Evolutionary conservation across 2,888 invertebrate species (phyloP), one percentile per base, ranked within the genome.

Genomic region (Salticus scenicus): DNA sequence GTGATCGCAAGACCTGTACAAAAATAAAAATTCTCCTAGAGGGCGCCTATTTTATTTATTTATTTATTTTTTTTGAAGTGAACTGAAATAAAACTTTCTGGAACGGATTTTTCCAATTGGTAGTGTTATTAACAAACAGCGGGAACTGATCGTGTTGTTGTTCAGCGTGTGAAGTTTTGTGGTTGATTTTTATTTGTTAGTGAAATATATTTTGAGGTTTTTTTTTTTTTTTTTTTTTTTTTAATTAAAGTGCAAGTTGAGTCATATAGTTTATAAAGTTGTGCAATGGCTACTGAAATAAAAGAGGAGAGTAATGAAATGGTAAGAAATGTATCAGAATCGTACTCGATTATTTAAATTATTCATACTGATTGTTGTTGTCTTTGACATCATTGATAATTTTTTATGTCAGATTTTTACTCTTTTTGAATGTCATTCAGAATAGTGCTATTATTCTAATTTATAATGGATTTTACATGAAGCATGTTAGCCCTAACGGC

Each of bases 241-340:
- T 63, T 33, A 24, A 10, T 30, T 47, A 24, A 42, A 27, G 57
- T 20, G 69, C n/a, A 20, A 37, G 28, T 14, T 17, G 1, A 31
- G 33, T n/a, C 0, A 7, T 14, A n/a, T 12, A 2, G 10, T n/a
- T n/a, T n/a, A 77, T 37, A 5, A 14, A 20, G 8, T 4, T 12
- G 14, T 20, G 24, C 8, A 8, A 78, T 78, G 78, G 47, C 47
- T 47, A 70, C 77, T 28, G 72, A 78, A 64, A 67, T 20, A 8
- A 78, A 79, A 42, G 79, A 79, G 31, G 79, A 79, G 73, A 79
- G 47, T 30, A 79, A 73, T 72, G 31, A 64, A 30, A 51, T 72
- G 66, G 79, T 79, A 72, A 78, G 76, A 63, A 64, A 30, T 51
- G n/a, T 4, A 14, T n/a, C n/a, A n/a, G n/a, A n/a, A n/a, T n/a